Percentiles rank a stretch among this genome's conserved stretches.
phyloP scores from a whole-genome alignment of 2,888 invertebrate species.

The Euspilapteryx auroguttella region DNA sequence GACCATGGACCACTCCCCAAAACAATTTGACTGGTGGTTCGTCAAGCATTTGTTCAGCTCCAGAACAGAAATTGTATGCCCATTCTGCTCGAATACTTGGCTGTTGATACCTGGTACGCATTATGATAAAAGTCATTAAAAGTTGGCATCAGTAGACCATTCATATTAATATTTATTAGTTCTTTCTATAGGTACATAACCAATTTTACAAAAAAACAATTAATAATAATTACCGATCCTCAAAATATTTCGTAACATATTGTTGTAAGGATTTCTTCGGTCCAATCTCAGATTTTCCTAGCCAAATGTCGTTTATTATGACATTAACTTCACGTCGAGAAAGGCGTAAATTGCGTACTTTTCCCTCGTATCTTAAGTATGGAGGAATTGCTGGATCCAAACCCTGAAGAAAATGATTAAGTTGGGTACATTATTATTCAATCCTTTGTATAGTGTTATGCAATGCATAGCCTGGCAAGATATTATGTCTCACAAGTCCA shows the following conservation, averaged over 20 bases:
- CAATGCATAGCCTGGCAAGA: too few species aligned
- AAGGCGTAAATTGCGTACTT: constrained; percentile 49
- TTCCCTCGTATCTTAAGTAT: constrained; percentile 41
- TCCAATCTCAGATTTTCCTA: constrained; percentile 19
- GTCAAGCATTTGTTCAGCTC: constrained; percentile 47
- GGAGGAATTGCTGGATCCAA: constrained; percentile 38
- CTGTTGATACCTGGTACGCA: constrained; percentile 35
- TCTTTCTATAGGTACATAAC: neutral
- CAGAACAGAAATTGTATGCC: constrained; percentile 53
- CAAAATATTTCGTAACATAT: constrained; percentile 44
- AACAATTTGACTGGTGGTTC: constrained; percentile 46
- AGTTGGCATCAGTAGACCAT: too few species aligned
- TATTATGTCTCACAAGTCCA: constrained; percentile 45
- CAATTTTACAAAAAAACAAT: neutral
- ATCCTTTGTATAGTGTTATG: too few species aligned
- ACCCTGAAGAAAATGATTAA: constrained; percentile 28
- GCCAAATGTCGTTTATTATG: constrained; percentile 51
- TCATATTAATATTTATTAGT: neutral
- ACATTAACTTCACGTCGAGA: constrained; percentile 47
- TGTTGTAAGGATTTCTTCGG: constrained; percentile 33
- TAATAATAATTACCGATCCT: constrained; percentile 45
- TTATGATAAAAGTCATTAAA: too few species aligned
- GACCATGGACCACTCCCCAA: constrained; percentile 43
- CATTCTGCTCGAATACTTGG: constrained; percentile 48
- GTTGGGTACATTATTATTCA: too few species aligned